Evolutionary conservation across 2,888 invertebrate genomes (phyloP).

Genomic region (Dendrolimus houi): DNA sequence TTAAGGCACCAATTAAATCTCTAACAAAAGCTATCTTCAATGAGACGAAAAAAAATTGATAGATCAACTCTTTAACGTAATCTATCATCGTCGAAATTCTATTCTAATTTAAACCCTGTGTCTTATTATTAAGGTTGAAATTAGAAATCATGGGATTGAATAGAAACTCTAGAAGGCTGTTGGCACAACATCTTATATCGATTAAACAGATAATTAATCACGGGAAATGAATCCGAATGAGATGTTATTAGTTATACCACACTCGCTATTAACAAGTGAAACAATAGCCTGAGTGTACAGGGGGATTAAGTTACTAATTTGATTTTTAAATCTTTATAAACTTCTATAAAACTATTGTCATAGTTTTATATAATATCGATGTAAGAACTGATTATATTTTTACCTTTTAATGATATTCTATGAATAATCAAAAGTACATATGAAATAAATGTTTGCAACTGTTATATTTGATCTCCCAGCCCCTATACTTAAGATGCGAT

Average conservation of each 20-base stretch:
- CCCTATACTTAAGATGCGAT: too few relatives aligned
- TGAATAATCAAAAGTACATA: too few relatives aligned
- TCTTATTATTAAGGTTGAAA: conserved; percentile 14
- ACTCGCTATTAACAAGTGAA: conserved; percentile 74
- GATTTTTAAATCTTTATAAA: too few relatives aligned
- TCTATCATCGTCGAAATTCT: conserved; percentile 39
- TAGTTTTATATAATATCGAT: too few relatives aligned
- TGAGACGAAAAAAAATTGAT: conserved; percentile 69
- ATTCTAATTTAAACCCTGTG: conserved; percentile 22
- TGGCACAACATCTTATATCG: conserved; percentile 76
- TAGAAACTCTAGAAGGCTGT: conserved; percentile 63
- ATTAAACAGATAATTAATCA: conserved; percentile 77
- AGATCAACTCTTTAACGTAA: conserved; percentile 73
- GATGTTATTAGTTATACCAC: conserved; percentile 76
- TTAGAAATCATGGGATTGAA: conserved; percentile 6
- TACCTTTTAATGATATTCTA: too few relatives aligned
- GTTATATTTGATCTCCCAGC: too few relatives aligned
- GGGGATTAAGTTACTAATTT: conserved; percentile 22
- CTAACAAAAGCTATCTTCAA: conserved; percentile 73
- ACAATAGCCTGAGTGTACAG: conserved; percentile 54
- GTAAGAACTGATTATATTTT: too few relatives aligned
- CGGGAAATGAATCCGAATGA: conserved; percentile 75
- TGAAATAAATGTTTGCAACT: too few relatives aligned
- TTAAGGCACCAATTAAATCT: conserved; percentile 73
- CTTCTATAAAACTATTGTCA: too few relatives aligned